These are phyloP conservation scores for Drosophila melanogaster DNA, from an alignment of 1,140 invertebrate genomes.

Conservation along the genomic window DNA sequence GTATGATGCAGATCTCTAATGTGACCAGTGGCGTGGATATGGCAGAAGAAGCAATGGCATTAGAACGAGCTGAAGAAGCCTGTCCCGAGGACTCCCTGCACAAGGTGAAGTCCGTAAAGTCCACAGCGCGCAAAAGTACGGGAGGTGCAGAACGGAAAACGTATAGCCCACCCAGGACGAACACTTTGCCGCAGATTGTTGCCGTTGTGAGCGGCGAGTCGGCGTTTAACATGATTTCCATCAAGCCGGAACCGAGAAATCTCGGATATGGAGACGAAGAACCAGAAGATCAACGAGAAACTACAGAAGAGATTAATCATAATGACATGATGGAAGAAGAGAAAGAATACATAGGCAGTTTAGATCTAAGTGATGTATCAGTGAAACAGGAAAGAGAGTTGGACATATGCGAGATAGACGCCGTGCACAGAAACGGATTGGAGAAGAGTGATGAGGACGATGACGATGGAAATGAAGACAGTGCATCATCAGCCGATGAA, in stretches of 20 bases:
- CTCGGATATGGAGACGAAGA: constrained; percentile 63
- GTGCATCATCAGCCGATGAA: constrained; percentile 61
- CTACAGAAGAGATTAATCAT: constrained; percentile 52
- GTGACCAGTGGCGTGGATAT: constrained; percentile 70
- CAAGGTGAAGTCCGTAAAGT: constrained; percentile 12
- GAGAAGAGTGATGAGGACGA: constrained; percentile 24
- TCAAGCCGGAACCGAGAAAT: constrained; percentile 70
- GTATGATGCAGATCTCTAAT: constrained; percentile 68
- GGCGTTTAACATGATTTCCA: constrained; percentile 35
- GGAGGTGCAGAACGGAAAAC: constrained; percentile 14
- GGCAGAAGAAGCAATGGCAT: constrained; percentile 55
- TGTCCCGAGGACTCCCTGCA: constrained; percentile 18
- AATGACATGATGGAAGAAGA: constrained; percentile 62
- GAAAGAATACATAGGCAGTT: constrained; percentile 54
- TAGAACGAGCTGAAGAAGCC: constrained; percentile 51
- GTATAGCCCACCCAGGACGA: neutral
- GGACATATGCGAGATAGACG: constrained; percentile 44
- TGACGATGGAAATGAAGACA: constrained; percentile 60
- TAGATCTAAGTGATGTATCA: constrained; percentile 64
- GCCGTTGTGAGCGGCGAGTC: constrained; percentile 56
- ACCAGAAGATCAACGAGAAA: neutral
- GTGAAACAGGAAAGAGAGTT: constrained; percentile 77
- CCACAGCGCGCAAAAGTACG: constrained; percentile 68
- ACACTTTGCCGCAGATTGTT: constrained; percentile 60
- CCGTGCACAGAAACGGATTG: constrained; percentile 44